Base-by-base conservation (phyloP, 2,888 invertebrate species). In the Anorthoa munda region DNA sequence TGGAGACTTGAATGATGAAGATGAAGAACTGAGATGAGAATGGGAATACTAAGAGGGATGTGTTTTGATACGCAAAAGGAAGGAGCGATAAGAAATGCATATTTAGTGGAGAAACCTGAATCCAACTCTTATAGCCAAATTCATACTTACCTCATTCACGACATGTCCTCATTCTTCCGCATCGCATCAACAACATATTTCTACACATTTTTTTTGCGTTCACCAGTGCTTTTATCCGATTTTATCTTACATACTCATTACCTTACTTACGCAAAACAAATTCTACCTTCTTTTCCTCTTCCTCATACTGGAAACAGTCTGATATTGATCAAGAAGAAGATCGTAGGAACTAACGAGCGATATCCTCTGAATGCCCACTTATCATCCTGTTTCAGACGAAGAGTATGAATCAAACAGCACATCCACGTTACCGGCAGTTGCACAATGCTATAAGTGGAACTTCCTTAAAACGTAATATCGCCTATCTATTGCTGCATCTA, bases 381-480 rank as follows among this genome's bases (percentile, higher is more conserved):
- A 31, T 67, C 51, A 67, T 67, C 31, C 51, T 39, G 39, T 48
- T 77, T 26, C 53, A 60, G 77, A 18, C 46, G n/a, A 21, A 77
- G 23, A 17, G 23, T 26, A 46, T 58, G 53, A 45, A 77, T 46
- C 59, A 68, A 77, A 51, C 46, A 13, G 4, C 61, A 46, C 56
- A 45, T 45, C 18, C 23, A 15, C 45, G 46, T 26, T 69, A 13
- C 79, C 72, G 76, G 79, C 48, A 64, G 63, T 78, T 71, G 21
- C 61, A 69, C 72, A 76, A 53, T 71, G 26, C 21, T 46, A 21
- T 71, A 76, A 78, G 75, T 78, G 56, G 75, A 23, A 61, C 63
- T 78, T 78, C 79, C 79, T 76, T 48, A 31, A 7, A 15, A 13
- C 51, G 18, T 72, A 72, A 56, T 45, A 53, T 64, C 17, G 39